A percentile compares a stretch with the other conserved stretches of the same genome.
phyloP scores from a whole-genome alignment of 1,140 invertebrate genomes.

The Drosophila nigrodunni region DNA sequence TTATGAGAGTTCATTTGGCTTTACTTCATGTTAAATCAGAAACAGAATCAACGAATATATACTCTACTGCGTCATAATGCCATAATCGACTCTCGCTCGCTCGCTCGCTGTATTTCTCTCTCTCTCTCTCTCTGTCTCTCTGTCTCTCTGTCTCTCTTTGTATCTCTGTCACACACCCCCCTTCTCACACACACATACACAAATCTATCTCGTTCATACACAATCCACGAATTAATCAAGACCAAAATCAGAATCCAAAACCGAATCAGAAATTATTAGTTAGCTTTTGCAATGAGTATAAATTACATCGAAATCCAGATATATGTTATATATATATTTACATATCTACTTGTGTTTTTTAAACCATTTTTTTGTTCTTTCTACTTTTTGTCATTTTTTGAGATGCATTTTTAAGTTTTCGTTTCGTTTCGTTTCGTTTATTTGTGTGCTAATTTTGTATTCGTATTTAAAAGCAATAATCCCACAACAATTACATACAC shows the following conservation, averaged over 20 bases:
- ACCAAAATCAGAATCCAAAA: not conserved
- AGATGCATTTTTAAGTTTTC: constrained; percentile 26
- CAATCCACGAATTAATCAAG: not conserved
- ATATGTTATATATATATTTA: constrained; percentile 34
- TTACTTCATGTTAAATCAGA: constrained; percentile 35
- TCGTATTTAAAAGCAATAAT: constrained; percentile 58
- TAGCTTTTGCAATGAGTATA: not conserved
- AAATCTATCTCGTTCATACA: constrained; percentile 13
- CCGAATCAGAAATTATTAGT: constrained; percentile 4
- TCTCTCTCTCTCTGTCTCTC: not conserved
- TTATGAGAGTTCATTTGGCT: constrained; percentile 27
- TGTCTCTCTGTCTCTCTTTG: constrained; percentile 8
- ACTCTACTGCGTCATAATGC: constrained; percentile 12
- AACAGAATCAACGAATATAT: constrained; percentile 24
- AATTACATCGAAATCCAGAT: not conserved
- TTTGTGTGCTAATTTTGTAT: constrained; percentile 84
- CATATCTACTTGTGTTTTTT: constrained; percentile 48
- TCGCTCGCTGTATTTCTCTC: constrained; percentile 12
- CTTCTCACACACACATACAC: constrained; percentile 4
- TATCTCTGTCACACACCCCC: not conserved
- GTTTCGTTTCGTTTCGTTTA: constrained; percentile 53
- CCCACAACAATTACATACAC: constrained; percentile 31
- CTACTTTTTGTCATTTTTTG: constrained; percentile 23
- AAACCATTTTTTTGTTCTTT: constrained; percentile 20
- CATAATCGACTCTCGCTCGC: constrained; percentile 36